These are phyloP conservation scores for Anabacerthia variegaticeps DNA, from an alignment of 2,797 vertebrate genomes.

Conservation along the genomic window DNA sequence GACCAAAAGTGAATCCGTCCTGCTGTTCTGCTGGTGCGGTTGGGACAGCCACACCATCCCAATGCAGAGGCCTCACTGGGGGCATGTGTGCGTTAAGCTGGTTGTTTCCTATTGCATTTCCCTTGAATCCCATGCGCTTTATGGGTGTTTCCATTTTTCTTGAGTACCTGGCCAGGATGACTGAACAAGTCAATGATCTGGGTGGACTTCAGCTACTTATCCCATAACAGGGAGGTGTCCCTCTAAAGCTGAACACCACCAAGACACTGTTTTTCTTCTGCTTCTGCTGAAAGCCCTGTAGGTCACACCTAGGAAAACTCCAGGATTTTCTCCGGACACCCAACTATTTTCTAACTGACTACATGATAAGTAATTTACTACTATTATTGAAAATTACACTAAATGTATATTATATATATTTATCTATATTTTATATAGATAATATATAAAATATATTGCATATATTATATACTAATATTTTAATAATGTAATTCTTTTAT, in stretches of 20 bases:
- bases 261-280: neutral
- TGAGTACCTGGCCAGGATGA: neutral
- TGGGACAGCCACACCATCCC: neutral
- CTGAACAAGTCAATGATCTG: neutral
- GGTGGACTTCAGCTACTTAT: neutral
- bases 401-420: neutral
- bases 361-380: neutral
- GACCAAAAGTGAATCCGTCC: neutral
- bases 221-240: fast-evolving
- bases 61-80: fast-evolving
- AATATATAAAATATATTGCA: no score
- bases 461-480: no score
- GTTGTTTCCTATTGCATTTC: neutral
- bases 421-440: no score
- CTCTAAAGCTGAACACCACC: neutral
- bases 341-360: neutral
- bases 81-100: neutral
- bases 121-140: neutral
- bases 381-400: neutral
- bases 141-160: neutral
- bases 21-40: neutral
- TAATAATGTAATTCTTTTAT: neutral
- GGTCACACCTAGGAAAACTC: neutral
- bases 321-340: neutral
- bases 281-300: neutral